Evolutionary conservation across 2,797 vertebrate species (phyloP).

Genomic region (Chaunax sp.): DNA sequence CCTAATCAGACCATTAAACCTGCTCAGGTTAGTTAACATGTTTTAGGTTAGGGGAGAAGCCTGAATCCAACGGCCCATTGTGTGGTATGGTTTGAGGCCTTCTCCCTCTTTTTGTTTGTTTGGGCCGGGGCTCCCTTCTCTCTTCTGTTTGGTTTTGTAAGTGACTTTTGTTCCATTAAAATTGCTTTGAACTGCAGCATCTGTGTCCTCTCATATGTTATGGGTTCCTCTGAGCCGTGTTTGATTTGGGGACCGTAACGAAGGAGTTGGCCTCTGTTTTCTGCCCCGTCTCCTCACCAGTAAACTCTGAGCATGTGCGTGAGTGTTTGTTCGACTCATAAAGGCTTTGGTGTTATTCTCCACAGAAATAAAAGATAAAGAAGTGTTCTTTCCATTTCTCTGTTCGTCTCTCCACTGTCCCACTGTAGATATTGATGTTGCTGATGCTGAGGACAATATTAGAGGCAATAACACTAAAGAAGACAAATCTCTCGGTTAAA

Average conservation of each 20-base stretch:
- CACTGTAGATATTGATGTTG: conserved; percentile 44
- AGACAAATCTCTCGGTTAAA: conserved; percentile 43
- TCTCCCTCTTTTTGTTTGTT: too few relatives aligned
- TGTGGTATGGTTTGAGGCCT: too few relatives aligned
- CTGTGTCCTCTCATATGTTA: too few relatives aligned
- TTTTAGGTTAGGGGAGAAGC: too few relatives aligned
- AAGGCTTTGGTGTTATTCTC: conserved; percentile 32
- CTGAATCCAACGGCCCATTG: too few relatives aligned
- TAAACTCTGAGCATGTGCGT: conserved; percentile 14
- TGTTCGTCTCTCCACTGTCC: conserved; percentile 38
- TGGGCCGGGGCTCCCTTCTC: too few relatives aligned
- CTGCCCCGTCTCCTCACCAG: conserved; percentile 1
- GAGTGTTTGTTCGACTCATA: background rate
- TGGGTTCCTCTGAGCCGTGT: too few relatives aligned
- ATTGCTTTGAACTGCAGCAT: too few relatives aligned
- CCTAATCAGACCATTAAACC: background rate
- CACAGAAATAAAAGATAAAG: conserved; percentile 47
- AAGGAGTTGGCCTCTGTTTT: background rate
- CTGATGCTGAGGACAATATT: conserved; percentile 52
- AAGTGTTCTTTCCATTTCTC: conserved; percentile 42
- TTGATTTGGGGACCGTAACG: too few relatives aligned
- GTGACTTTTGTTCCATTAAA: too few relatives aligned
- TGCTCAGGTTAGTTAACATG: too few relatives aligned
- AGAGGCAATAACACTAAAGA: conserved; percentile 55
- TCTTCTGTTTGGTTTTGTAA: too few relatives aligned